Conservation (phyloP, 2,888 invertebrate genomes). For the Luperina nickerlii region DNA sequence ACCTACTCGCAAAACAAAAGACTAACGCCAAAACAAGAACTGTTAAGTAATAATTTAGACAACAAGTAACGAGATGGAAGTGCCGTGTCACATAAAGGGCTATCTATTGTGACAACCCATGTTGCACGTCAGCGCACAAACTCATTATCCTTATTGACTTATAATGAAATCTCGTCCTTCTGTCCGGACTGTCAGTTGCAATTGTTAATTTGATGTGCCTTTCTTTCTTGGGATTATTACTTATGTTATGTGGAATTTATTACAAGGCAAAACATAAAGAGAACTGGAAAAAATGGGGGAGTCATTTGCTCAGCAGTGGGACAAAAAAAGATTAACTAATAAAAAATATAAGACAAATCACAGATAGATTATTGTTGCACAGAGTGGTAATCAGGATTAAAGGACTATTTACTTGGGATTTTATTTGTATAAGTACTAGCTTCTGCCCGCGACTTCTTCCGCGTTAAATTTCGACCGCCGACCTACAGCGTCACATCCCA, state of each 20-base stretch:
- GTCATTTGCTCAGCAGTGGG: background rate
- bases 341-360: background rate
- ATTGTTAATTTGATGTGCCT: conserved; percentile 1
- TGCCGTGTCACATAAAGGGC: conserved; percentile 29
- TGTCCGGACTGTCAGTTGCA: conserved; percentile 33
- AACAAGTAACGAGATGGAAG: conserved; percentile 36
- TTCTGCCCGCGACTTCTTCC: background rate
- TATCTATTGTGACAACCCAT: conserved; percentile 58
- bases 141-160: conserved; percentile 57
- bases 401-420: background rate
- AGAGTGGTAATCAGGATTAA: background rate
- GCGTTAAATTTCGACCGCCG: background rate
- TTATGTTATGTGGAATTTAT: background rate
- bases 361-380: background rate
- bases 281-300: background rate
- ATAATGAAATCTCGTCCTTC: conserved; percentile 48
- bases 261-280: no score
- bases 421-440: background rate
- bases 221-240: no score
- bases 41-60: conserved; percentile 50
- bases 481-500: background rate
- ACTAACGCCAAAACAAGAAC: conserved; percentile 24
- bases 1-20: conserved; percentile 19
- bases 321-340: background rate
- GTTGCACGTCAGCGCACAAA: conserved; percentile 38